Percentiles rank a stretch among this genome's conserved stretches.
phyloP scores from a whole-genome alignment of 2,888 invertebrate genomes.

The Dicyrtoma fusca region DNA sequence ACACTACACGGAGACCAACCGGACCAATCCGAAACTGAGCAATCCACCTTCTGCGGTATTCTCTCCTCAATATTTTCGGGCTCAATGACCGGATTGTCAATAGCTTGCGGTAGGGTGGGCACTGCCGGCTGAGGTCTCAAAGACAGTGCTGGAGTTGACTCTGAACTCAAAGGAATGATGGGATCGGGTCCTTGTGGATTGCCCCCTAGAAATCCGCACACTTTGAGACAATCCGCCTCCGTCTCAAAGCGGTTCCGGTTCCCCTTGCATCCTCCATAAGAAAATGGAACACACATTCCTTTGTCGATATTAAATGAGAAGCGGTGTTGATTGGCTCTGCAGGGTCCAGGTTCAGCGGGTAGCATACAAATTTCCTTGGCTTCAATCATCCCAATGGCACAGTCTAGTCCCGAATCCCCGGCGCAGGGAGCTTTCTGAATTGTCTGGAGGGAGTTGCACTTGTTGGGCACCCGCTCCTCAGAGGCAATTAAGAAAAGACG shows the following conservation, averaged over 20 bases:
- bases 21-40: slow-evolving; percentile 82
- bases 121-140: background rate
- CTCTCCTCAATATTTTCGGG: slow-evolving; percentile 8
- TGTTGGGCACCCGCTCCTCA: slow-evolving; percentile 64
- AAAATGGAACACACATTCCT: slow-evolving; percentile 63
- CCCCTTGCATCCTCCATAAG: slow-evolving; percentile 66
- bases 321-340: slow-evolving; percentile 62
- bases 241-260: slow-evolving; percentile 62
- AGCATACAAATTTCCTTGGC: slow-evolving; percentile 67
- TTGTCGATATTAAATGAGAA: slow-evolving; percentile 63
- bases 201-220: slow-evolving; percentile 53
- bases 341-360: slow-evolving; percentile 63
- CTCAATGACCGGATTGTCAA: background rate
- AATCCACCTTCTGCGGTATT: slow-evolving; percentile 52
- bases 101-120: background rate
- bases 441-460: slow-evolving; percentile 72
- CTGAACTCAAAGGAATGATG: background rate
- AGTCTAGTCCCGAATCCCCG: slow-evolving; percentile 66
- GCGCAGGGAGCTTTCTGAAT: slow-evolving; percentile 75
- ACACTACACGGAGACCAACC: slow-evolving; percentile 91
- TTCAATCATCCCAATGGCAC: slow-evolving; percentile 72
- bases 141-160: too few relatives aligned
- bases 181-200: background rate
- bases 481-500: slow-evolving; percentile 72
- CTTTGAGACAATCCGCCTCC: slow-evolving; percentile 58